A percentile compares a stretch with the other conserved stretches of the same genome.
Evolutionary conservation across 2,888 invertebrate species (phyloP).

Genomic region (Trachelus troglodyta): DNA sequence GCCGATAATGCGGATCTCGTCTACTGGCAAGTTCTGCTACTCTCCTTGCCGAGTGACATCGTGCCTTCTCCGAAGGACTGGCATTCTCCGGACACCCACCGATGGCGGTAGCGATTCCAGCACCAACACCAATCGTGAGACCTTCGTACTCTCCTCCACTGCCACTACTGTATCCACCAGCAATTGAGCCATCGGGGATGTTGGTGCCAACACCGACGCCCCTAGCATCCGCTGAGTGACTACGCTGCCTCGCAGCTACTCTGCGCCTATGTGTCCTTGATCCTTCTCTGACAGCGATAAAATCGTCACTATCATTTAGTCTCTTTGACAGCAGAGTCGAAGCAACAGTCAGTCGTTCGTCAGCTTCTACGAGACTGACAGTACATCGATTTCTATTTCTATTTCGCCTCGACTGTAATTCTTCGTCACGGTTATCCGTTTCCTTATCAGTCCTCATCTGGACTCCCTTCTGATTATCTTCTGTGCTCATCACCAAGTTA

Average conservation of each 20-base stretch:
- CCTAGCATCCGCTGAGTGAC: constrained; percentile 61
- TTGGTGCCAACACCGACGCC: constrained; percentile 36
- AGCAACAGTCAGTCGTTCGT: constrained; percentile 55
- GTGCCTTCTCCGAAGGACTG: constrained; percentile 79
- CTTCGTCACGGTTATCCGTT: constrained; percentile 28
- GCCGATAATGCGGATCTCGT: constrained; percentile 85
- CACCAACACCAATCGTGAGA: neutral
- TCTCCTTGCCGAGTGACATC: constrained; percentile 75
- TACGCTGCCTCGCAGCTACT: constrained; percentile 46
- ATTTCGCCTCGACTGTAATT: constrained; percentile 33
- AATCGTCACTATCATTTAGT: constrained; percentile 46
- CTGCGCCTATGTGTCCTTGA: constrained; percentile 33
- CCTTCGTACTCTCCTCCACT: neutral
- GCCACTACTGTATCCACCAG: neutral
- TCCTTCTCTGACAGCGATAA: constrained; percentile 50
- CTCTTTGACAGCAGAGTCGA: constrained; percentile 48
- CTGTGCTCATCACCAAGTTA: neutral
- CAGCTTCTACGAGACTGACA: constrained; percentile 25
- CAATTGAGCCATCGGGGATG: neutral
- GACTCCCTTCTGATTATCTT: neutral
- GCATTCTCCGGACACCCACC: constrained; percentile 56
- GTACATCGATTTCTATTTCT: neutral
- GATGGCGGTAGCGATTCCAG: neutral
- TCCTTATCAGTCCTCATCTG: neutral
- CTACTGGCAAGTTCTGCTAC: constrained; percentile 89